Evolutionary conservation across 64 coral and sea anemone genomes (phyloP).

Genomic region (Actinia tenebrosa): DNA sequence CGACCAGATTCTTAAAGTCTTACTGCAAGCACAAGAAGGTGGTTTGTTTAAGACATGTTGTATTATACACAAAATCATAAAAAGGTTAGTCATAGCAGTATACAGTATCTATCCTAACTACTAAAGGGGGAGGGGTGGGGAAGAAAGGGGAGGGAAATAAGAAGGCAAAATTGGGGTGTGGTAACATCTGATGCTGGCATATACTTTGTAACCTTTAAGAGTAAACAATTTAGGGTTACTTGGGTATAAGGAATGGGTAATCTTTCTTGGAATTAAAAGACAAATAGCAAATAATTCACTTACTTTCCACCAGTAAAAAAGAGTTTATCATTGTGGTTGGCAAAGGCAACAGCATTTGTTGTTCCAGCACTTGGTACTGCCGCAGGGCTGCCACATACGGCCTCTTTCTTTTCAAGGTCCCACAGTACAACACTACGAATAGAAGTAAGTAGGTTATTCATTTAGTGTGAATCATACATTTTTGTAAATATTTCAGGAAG

Average conservation of each 20-base stretch:
- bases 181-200: no score
- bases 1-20: slow-evolving; percentile 91
- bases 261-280: no score
- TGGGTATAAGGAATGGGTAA: background rate
- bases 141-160: no score
- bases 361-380: slow-evolving; percentile 90
- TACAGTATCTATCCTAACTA: no score
- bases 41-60: background rate
- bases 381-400: slow-evolving; percentile 85
- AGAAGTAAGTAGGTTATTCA: background rate
- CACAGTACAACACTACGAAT: slow-evolving; percentile 83
- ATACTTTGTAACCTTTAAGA: no score
- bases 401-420: slow-evolving; percentile 68
- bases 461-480: no score
- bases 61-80: background rate
- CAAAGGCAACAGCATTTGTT: slow-evolving; percentile 83
- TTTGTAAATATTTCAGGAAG: no score
- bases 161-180: background rate
- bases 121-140: no score
- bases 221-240: background rate
- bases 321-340: slow-evolving; percentile 74
- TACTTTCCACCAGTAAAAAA: slow-evolving; percentile 98
- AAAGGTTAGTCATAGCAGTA: no score
- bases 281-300: slow-evolving; percentile 9
- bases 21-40: slow-evolving; percentile 35